phyloP scores from a whole-genome alignment of 2,888 invertebrate species.

The Sussaba pulchella region DNA sequence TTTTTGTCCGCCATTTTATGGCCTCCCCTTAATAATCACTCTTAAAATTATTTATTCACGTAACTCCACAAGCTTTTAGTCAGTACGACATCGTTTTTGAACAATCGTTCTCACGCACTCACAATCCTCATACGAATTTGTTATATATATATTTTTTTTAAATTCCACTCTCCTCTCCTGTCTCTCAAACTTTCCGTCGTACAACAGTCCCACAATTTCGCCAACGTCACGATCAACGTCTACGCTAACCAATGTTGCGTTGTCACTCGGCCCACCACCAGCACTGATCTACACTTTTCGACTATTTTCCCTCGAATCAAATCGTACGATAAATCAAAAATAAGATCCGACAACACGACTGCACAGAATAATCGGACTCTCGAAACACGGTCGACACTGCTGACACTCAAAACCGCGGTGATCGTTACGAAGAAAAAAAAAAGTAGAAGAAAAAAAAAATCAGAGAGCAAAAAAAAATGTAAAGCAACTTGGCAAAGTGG shows the following conservation, averaged over 20 bases:
- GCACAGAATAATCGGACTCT: constrained; percentile 21
- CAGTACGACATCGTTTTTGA: constrained; percentile 49
- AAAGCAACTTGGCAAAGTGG: constrained; percentile 38
- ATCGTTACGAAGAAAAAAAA: background rate
- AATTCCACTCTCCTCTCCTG: background rate
- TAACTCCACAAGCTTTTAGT: constrained; percentile 13
- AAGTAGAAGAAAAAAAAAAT: background rate
- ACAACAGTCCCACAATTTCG: background rate
- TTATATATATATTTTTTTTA: background rate
- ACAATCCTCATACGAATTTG: background rate
- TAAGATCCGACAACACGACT: background rate
- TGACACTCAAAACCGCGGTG: background rate
- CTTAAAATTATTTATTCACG: constrained; percentile 22
- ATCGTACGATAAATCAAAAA: background rate
- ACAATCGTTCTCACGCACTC: constrained; percentile 37
- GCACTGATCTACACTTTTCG: constrained; percentile 4
- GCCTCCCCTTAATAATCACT: constrained; percentile 18
- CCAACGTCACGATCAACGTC: background rate
- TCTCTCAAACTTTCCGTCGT: background rate
- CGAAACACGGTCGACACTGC: background rate
- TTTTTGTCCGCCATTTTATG: constrained; percentile 82
- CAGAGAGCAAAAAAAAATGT: background rate
- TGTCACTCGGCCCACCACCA: constrained; percentile 15
- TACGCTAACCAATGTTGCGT: background rate
- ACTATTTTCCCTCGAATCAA: background rate